Evolutionary conservation across 2,888 invertebrate genomes (phyloP), one percentile per base, ranked within the genome.

Genomic region (Psylliodes chrysocephalus): DNA sequence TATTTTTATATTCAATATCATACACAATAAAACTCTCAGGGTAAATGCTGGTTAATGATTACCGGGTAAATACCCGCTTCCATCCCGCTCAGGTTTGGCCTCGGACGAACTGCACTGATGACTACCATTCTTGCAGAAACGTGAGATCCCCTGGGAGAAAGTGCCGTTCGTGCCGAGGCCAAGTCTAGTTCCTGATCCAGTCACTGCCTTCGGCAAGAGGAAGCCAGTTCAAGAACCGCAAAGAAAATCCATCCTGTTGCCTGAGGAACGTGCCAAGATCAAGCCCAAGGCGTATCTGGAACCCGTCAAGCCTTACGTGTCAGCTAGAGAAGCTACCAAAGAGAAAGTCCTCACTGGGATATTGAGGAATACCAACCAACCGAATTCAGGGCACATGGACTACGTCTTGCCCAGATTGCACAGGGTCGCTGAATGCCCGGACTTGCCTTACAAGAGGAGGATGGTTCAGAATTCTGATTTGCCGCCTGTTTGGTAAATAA

Each of bases 81-180:
- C 10, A n/a, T 18, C 28, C 6, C 15, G 40, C 40, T 42, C 17
- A 70, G 68, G 63, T 63, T 72, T 66, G 75, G 75, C 71, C 63
- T 78, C 77, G 78, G 77, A 78, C 78, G 77, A 78, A 79, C 77
- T 74, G 78, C 68, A 67, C 70, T 69, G 64, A 68, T 68, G 54
- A 53, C 67, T 62, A 72, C 73, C 70, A 71, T 75, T 72, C 69
- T 73, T 75, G 66, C 73, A 75, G 75, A 75, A 75, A 73, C 88
- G 87, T 82, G 84, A 87, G 83, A 90, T 93, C 79, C 92, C 93
- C 78, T 94, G 94, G 94, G 92, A 93, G 84, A 92, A 92, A 87
- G 91, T 92, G 83, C 94, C 94, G 78, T 91, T 87, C 84, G 93
- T 94, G 78, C 92, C 94, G 74, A 88, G 94, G 74, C 94, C 94